Evolutionary conservation across 2,888 invertebrate species (phyloP).

Genomic region (Euspilapteryx auroguttella): DNA sequence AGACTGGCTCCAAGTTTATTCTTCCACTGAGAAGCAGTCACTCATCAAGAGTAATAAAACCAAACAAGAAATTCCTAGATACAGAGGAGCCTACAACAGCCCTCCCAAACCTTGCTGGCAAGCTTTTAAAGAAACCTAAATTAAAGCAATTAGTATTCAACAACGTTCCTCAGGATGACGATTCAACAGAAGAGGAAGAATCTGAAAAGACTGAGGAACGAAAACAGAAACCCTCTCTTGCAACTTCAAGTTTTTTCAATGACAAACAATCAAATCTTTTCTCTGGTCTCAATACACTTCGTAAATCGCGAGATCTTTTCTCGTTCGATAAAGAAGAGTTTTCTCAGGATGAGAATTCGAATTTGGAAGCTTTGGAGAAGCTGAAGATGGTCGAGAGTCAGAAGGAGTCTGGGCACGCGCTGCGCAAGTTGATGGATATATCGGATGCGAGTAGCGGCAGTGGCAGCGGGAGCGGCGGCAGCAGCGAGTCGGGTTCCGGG

Average conservation of each 20-base stretch:
- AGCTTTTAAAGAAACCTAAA: conserved; percentile 53
- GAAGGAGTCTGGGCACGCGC: conserved; percentile 46
- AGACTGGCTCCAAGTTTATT: conserved; percentile 64
- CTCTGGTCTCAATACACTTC: conserved; percentile 25
- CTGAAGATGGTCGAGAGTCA: conserved; percentile 23
- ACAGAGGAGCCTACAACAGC: conserved; percentile 54
- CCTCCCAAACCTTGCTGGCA: conserved; percentile 22
- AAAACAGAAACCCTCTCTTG: conserved; percentile 29
- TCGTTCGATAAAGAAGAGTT: conserved; percentile 35
- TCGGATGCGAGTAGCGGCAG: conserved; percentile 51
- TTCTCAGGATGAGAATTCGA: conserved; percentile 40
- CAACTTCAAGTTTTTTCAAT: conserved; percentile 39
- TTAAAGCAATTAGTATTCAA: conserved; percentile 47
- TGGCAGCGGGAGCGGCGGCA: conserved; percentile 44
- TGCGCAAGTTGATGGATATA: conserved; percentile 50
- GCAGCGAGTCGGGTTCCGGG: too few species aligned
- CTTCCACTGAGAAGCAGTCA: conserved; percentile 81
- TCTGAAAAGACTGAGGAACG: conserved; percentile 28
- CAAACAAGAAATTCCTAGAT: conserved; percentile 82
- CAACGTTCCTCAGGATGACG: conserved; percentile 33
- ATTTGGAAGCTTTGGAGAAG: conserved; percentile 32
- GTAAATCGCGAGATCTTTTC: conserved; percentile 38
- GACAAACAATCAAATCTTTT: conserved; percentile 46
- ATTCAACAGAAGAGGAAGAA: conserved; percentile 27
- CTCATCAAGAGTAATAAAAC: conserved; percentile 85